Conservation (phyloP, 2,113 vertebrate genomes). For the Gadus macrocephalus region DNA sequence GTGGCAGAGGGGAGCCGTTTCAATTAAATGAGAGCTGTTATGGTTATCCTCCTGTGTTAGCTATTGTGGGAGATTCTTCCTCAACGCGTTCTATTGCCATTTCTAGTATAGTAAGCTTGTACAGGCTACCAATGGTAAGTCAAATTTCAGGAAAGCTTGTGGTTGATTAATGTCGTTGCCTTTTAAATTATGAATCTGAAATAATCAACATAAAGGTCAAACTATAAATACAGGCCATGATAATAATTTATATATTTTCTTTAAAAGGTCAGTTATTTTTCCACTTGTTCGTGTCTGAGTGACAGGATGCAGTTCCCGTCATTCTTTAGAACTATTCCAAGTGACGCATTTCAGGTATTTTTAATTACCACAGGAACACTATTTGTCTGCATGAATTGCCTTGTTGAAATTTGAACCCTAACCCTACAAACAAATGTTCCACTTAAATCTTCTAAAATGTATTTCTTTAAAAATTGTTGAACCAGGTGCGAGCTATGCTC, state of each 20-base stretch:
- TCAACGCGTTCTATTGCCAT: slow-evolving; percentile 61
- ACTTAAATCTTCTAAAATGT: slow-evolving; percentile 9
- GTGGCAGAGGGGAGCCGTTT: slow-evolving; percentile 41
- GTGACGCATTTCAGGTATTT: slow-evolving; percentile 41
- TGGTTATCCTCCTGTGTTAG: slow-evolving; percentile 51
- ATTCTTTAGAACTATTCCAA: slow-evolving; percentile 49
- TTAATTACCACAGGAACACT: background rate
- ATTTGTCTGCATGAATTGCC: too few species aligned
- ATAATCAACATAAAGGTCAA: background rate
- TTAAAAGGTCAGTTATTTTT: slow-evolving; percentile 55
- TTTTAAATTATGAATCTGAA: background rate
- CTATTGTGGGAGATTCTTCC: slow-evolving; percentile 60
- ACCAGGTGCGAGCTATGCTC: slow-evolving; percentile 51
- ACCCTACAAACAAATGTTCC: background rate
- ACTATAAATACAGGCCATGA: background rate
- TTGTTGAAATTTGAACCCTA: too few species aligned
- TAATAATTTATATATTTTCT: background rate
- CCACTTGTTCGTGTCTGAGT: slow-evolving; percentile 54
- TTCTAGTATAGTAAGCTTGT: slow-evolving; percentile 58
- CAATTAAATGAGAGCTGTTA: slow-evolving; percentile 34
- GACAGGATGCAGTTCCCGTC: slow-evolving; percentile 48
- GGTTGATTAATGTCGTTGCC: background rate
- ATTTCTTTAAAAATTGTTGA: slow-evolving; percentile 48
- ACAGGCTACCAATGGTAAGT: slow-evolving; percentile 59
- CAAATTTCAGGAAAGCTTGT: background rate